Evolutionary conservation across 2,888 invertebrate genomes (phyloP).

Genomic region (Ptilodon capucinus): DNA sequence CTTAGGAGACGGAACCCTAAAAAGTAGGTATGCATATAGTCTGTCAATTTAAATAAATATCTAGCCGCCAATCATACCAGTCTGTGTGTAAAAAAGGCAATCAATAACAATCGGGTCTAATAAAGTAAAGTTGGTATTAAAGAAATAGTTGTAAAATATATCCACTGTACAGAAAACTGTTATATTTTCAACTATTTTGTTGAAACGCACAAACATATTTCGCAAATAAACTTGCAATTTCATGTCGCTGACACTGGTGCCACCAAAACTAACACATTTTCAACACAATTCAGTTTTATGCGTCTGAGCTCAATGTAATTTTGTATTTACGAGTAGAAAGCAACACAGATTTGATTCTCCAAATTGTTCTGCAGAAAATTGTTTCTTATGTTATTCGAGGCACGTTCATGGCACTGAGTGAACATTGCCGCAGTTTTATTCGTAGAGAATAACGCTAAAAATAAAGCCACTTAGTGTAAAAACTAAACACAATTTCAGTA

Average conservation of each 20-base stretch:
- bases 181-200: background rate
- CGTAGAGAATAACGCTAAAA: slow-evolving; percentile 3
- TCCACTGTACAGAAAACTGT: background rate
- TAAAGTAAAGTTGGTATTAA: too few species aligned
- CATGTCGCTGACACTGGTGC: slow-evolving; percentile 6
- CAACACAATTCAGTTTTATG: slow-evolving; percentile 15
- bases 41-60: too few species aligned
- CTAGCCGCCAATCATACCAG: too few species aligned
- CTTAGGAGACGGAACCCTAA: too few species aligned
- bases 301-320: slow-evolving; percentile 18
- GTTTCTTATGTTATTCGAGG: slow-evolving; percentile 15
- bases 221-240: background rate
- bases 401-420: slow-evolving; percentile 14
- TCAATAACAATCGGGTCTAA: too few species aligned
- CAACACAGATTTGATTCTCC: slow-evolving; percentile 28
- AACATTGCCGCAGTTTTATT: slow-evolving; percentile 12
- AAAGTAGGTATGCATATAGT: too few species aligned
- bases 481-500: too few species aligned
- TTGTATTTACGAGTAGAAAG: slow-evolving; percentile 28
- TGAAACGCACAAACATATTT: background rate
- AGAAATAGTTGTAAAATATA: background rate
- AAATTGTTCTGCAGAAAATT: slow-evolving; percentile 27
- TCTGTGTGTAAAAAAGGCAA: too few species aligned
- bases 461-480: background rate
- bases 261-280: slow-evolving; percentile 19